Evolutionary conservation across 2,113 vertebrate species (phyloP), one percentile per base, ranked within the genome.

Genomic region (Psilopsiagon aurifrons): DNA sequence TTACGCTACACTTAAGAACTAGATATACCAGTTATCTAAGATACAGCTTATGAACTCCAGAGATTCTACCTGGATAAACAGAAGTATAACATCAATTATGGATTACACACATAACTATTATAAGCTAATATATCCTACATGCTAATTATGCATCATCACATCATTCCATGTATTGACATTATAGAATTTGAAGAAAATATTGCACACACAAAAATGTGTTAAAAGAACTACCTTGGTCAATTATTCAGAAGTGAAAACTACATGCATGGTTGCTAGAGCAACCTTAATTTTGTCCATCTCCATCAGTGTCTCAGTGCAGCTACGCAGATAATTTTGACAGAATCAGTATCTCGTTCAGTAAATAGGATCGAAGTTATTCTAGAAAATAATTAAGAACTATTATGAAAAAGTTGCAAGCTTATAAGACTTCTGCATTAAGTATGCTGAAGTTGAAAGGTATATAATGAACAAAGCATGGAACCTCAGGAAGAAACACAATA

Each of bases 311-410:
- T 76, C 28, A 78, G 51, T 1, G 0, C 66, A 75, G 51, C 55
- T 64, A 75, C 0, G 0, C 6, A 57, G n/a, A 86, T 73, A 54
- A 16, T 13, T 86, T 70, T 1, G 0, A 68, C 20, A 76, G 25
- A 78, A 67, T 8, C 13, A 57, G 17, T 20, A 66, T 16, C 20
- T 51, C 39, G 47, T 63, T 66, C 46, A 66, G 17, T 64, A 29
- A 90, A 33, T 11, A n/a, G 13, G 13, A 66, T 11, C 8, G 17
- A 19, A 67, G 37, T 44, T 68, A 76, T 33, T 85, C 24, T 44
- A 44, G 13, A 62, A 22, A 52, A 17, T 39, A 85, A 35, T 20
- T 68, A 27, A 49, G 88, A 95, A 55, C 1, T 39, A 47, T 24
- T 33, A 78, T 10, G 23, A 70, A 60, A 85, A 86, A 35, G 13